Evolutionary conservation across 2,888 invertebrate species (phyloP).

Genomic region (Mythimna impura): DNA sequence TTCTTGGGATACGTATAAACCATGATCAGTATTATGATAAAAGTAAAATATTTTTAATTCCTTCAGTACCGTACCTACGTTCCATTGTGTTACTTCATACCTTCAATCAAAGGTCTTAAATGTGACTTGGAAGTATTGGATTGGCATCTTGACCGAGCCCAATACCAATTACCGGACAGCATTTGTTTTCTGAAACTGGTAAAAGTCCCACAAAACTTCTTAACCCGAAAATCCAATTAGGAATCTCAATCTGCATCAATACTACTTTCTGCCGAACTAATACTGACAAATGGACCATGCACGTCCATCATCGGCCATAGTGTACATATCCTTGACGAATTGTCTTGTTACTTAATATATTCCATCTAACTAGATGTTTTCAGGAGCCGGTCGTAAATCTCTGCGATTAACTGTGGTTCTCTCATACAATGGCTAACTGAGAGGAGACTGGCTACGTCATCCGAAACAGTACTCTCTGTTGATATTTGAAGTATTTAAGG

Average conservation of each 20-base stretch:
- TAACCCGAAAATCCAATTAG: conserved; percentile 24
- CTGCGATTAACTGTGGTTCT: conserved; percentile 35
- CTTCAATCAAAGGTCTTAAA: too few relatives aligned
- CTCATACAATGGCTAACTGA: conserved; percentile 5
- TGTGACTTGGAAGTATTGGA: too few relatives aligned
- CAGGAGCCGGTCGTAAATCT: conserved; percentile 44
- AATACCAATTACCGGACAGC: conserved; percentile 12
- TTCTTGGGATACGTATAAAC: too few relatives aligned
- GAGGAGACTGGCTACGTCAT: neutral
- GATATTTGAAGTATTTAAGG: neutral
- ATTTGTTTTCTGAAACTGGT: neutral
- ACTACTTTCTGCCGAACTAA: conserved; percentile 9
- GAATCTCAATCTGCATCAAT: neutral
- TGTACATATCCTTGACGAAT: conserved; percentile 35
- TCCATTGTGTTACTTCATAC: too few relatives aligned
- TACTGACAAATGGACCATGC: conserved; percentile 6
- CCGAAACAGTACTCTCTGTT: conserved; percentile 6
- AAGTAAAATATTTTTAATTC: too few relatives aligned
- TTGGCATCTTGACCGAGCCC: neutral
- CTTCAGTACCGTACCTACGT: too few relatives aligned
- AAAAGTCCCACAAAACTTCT: neutral
- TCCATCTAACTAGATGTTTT: conserved; percentile 27
- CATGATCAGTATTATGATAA: too few relatives aligned
- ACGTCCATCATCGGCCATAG: conserved; percentile 8
- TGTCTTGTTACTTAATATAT: conserved; percentile 32